Percentiles rank a stretch among this genome's conserved stretches.
These are phyloP conservation scores for Syrrhaptes paradoxus DNA, from an alignment of 2,113 vertebrate genomes.

Conservation along the genomic window DNA sequence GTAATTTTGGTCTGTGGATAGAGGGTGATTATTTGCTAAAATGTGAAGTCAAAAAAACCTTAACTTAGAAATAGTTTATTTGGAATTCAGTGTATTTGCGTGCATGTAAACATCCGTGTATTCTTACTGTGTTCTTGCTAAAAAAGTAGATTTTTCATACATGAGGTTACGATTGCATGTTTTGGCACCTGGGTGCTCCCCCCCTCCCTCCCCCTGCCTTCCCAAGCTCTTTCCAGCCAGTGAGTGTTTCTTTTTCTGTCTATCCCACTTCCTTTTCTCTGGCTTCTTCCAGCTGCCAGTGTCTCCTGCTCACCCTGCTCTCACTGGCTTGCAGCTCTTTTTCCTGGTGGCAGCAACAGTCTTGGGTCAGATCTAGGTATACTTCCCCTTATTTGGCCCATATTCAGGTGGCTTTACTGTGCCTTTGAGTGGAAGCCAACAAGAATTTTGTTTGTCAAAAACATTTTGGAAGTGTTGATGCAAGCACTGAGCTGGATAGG, in stretches of 20 bases:
- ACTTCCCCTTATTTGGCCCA: not conserved
- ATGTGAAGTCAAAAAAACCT: not conserved
- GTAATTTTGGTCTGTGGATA: not conserved
- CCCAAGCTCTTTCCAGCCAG: conserved; percentile 19
- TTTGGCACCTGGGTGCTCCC: conserved; percentile 56
- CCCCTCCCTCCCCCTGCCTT: not conserved
- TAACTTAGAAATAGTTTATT: not conserved
- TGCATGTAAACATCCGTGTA: not conserved
- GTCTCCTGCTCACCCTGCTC: conserved; percentile 1
- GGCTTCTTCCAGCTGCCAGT: conserved; percentile 55
- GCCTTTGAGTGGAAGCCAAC: not conserved
- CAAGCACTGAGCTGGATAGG: not conserved
- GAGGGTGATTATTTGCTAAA: conserved; percentile 2
- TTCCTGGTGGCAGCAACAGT: not conserved
- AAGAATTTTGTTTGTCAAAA: not conserved
- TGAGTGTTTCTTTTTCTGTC: conserved; percentile 66
- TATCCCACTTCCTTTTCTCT: conserved; percentile 68
- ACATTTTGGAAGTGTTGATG: not conserved
- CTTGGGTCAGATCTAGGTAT: not conserved
- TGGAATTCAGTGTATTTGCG: not conserved
- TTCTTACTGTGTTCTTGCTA: not conserved
- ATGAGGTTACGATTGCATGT: not conserved
- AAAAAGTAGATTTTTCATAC: not conserved
- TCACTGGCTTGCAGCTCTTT: not conserved
- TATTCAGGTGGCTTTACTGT: not conserved